phyloP scores from a whole-genome alignment of 2,797 vertebrate genomes.

The Lacerta viridis region DNA sequence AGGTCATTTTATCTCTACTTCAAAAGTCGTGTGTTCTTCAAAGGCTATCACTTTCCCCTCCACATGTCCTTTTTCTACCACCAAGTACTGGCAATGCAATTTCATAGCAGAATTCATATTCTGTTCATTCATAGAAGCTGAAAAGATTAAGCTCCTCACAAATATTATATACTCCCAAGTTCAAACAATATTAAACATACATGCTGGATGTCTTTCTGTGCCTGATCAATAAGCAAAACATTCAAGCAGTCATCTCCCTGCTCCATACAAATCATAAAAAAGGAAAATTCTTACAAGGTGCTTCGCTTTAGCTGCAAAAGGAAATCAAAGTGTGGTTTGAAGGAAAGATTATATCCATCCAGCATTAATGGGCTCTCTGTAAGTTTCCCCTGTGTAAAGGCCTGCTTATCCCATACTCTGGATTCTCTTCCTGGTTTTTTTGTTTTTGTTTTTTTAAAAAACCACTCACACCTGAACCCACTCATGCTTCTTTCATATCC shows the following conservation, averaged over 20 bases:
- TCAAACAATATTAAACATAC: conserved; percentile 3
- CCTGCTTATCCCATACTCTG: neutral
- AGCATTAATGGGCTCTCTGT: neutral
- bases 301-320: neutral
- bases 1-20: neutral
- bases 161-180: conserved; percentile 12
- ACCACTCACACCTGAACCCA: neutral
- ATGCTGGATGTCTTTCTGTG: neutral
- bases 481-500: neutral
- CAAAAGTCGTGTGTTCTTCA: neutral
- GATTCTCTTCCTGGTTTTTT: neutral
- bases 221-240: neutral
- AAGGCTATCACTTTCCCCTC: conserved; percentile 7
- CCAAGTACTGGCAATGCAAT: neutral
- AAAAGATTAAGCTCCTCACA: neutral
- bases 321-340: neutral
- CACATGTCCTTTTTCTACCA: neutral
- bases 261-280: neutral
- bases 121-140: neutral
- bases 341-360: neutral
- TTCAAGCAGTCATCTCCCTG: neutral
- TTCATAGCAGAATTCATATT: neutral
- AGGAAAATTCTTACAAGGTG: neutral
- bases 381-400: neutral
- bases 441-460: neutral